These are phyloP conservation scores for Aplidium turbinatum DNA, from an alignment of 23 tunicate genomes.

Conservation along the genomic window DNA sequence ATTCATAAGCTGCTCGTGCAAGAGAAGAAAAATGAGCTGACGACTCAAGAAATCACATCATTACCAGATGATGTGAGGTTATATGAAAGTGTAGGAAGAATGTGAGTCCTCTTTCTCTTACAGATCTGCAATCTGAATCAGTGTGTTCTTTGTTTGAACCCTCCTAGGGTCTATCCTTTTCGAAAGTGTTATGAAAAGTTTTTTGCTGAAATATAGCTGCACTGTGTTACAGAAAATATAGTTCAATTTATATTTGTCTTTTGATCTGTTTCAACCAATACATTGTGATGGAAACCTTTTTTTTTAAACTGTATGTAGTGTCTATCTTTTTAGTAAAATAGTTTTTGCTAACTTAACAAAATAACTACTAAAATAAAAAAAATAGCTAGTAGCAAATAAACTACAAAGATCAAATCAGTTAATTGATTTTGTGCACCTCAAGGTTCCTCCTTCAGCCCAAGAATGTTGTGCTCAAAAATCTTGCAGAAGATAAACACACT, in stretches of 20 bases:
- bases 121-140: neutral
- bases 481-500: conserved; percentile 35
- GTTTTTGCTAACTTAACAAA: neutral
- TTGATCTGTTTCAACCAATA: neutral
- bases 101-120: conserved; percentile 34
- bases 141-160: neutral
- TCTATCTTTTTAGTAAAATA: neutral
- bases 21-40: conserved; percentile 50
- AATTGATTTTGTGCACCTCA: neutral
- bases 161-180: too few species aligned
- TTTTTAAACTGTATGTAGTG: neutral
- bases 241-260: too few species aligned
- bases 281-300: too few species aligned
- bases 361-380: too few species aligned
- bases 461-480: conserved; percentile 46
- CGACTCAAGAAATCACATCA: conserved; percentile 41
- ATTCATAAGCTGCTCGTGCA: conserved; percentile 29
- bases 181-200: too few species aligned
- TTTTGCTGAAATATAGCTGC: too few species aligned
- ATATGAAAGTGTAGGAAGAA: conserved; percentile 80
- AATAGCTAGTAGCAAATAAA: too few species aligned
- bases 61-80: conserved; percentile 59
- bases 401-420: too few species aligned
- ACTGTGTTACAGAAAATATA: too few species aligned
- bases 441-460: conserved; percentile 72